Percentiles rank a stretch among this genome's conserved stretches.
Conservation (phyloP, 2,797 vertebrate genomes). For the Poecilia gillii region DNA sequence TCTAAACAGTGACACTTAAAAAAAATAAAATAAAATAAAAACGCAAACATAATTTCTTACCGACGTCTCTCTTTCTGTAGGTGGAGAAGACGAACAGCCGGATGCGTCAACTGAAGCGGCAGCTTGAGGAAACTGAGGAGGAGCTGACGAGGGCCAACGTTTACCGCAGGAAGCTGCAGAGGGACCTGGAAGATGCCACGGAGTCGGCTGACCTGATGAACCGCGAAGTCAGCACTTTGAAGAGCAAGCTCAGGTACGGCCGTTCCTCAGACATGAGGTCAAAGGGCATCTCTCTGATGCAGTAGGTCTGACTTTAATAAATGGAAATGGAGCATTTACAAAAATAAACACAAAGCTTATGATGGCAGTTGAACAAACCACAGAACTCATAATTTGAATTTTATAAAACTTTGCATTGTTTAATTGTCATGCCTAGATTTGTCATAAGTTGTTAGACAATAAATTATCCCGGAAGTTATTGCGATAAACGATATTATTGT, state of each 20-base stretch:
- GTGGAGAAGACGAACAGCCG: conserved; percentile 90
- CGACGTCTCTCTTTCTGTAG: conserved; percentile 63
- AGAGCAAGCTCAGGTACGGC: conserved; percentile 89
- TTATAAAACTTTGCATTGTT: neutral
- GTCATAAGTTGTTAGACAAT: too few species aligned
- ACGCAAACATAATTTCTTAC: neutral
- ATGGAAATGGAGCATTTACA: neutral
- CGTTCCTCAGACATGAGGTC: neutral
- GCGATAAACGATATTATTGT: too few species aligned
- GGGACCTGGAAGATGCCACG: conserved; percentile 91
- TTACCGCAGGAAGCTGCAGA: conserved; percentile 91
- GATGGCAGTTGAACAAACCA: neutral
- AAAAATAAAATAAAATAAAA: too few species aligned
- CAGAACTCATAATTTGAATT: neutral
- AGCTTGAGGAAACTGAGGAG: conserved; percentile 96
- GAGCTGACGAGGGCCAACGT: conserved; percentile 92
- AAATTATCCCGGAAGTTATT: too few species aligned
- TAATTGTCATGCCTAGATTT: neutral
- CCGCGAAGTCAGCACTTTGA: conserved; percentile 92
- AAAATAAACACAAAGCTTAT: neutral
- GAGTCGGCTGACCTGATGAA: conserved; percentile 90
- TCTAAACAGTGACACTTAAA: too few species aligned
- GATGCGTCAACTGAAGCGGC: conserved; percentile 94
- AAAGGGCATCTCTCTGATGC: neutral
- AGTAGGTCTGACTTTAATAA: neutral